Conservation (phyloP, 2,888 invertebrate species). For the Celastrina argiolus region DNA sequence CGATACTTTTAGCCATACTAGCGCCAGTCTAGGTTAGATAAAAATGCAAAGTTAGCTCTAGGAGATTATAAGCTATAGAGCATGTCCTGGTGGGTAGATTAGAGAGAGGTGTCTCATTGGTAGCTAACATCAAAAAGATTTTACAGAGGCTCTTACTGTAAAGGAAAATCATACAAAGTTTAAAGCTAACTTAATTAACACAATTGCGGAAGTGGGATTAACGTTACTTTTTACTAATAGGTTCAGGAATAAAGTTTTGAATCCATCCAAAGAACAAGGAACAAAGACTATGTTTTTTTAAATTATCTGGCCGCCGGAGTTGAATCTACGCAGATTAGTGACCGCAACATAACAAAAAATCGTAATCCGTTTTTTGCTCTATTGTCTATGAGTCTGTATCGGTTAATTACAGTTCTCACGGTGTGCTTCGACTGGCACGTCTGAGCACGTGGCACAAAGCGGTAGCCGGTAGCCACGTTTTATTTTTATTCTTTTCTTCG, state of each 20-base stretch:
- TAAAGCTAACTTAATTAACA: too few relatives aligned
- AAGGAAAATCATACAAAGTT: too few relatives aligned
- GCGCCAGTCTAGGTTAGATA: too few relatives aligned
- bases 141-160: too few relatives aligned
- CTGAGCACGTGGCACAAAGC: slow-evolving; percentile 52
- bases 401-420: slow-evolving; percentile 16
- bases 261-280: background rate
- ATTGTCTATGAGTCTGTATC: slow-evolving; percentile 10
- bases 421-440: slow-evolving; percentile 23
- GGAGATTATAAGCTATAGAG: too few relatives aligned
- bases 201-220: too few relatives aligned
- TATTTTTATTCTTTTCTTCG: slow-evolving; percentile 54
- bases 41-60: too few relatives aligned
- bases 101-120: too few relatives aligned
- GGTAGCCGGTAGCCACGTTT: slow-evolving; percentile 60
- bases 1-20: slow-evolving; percentile 22
- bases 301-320: slow-evolving; percentile 10
- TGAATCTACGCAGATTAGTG: slow-evolving; percentile 2
- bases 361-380: slow-evolving; percentile 1
- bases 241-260: background rate
- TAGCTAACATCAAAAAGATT: too few relatives aligned
- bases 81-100: too few relatives aligned
- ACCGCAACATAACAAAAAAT: slow-evolving; percentile 5
- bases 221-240: background rate
- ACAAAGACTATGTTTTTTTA: background rate